Evolutionary conservation across 2,797 vertebrate genomes (phyloP).

Genomic region (Poecile montanus): DNA sequence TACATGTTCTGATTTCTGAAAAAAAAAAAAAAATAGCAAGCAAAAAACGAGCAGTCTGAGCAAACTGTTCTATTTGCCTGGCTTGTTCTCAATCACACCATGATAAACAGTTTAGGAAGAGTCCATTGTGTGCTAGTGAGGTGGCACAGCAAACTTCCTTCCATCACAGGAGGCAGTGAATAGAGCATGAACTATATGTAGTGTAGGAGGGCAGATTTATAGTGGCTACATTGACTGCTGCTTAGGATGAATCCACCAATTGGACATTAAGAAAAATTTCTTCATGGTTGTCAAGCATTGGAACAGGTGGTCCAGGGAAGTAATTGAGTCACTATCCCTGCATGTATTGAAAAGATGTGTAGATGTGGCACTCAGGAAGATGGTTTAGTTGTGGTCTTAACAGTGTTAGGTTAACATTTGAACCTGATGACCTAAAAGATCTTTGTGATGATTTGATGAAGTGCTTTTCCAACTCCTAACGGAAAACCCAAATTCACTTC

Average conservation of each 20-base stretch:
- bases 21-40: not conserved
- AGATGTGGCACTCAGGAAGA: not conserved
- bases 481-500: not conserved
- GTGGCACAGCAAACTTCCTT: not conserved
- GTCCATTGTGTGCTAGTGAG: not conserved
- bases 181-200: not conserved
- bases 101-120: not conserved
- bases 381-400: not conserved
- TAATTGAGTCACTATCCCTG: not conserved
- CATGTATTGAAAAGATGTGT: not conserved
- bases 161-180: not conserved
- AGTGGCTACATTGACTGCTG: fast-evolving
- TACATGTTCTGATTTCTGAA: not conserved
- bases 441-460: not conserved
- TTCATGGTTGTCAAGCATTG: not conserved
- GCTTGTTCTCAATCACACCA: not conserved
- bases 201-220: not conserved
- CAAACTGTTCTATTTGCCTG: not conserved
- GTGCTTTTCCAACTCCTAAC: not conserved
- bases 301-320: not conserved
- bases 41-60: not conserved
- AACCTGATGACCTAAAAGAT: not conserved
- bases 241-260: not conserved
- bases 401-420: not conserved
- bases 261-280: not conserved